Conservation (phyloP, 2,113 vertebrate genomes). For the Perognathus longimembris region DNA sequence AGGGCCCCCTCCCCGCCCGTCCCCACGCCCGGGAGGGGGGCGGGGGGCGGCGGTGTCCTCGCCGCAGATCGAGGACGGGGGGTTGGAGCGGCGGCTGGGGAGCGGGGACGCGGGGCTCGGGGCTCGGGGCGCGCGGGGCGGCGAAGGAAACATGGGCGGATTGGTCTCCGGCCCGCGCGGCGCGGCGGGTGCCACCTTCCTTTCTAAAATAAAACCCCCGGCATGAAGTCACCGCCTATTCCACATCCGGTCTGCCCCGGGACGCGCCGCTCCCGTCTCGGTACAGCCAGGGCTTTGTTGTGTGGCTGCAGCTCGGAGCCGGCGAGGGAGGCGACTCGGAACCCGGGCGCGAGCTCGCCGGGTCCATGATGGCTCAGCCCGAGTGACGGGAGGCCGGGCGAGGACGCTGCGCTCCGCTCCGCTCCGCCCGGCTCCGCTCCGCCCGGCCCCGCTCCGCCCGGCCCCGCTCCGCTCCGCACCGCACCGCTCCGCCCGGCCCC, state of each 20-base stretch:
- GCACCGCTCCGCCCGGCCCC: constrained; percentile 87
- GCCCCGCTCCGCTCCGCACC: constrained; percentile 79
- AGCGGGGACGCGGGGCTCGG: constrained; percentile 92
- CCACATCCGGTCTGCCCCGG: constrained; percentile 93
- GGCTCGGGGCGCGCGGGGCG: constrained; percentile 87
- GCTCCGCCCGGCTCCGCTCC: constrained; percentile 35
- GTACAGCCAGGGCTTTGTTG: too few species aligned
- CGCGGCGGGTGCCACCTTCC: constrained; percentile 93
- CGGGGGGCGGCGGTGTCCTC: too few species aligned
- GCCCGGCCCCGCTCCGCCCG: constrained; percentile 67
- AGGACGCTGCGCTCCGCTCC: constrained; percentile 82
- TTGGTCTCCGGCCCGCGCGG: constrained; percentile 91
- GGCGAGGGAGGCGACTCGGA: too few species aligned
- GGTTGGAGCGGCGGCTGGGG: constrained; percentile 91
- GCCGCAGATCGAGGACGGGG: too few species aligned
- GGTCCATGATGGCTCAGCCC: constrained; percentile 91
- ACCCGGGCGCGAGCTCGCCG: constrained; percentile 86
- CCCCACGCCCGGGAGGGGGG: too few species aligned
- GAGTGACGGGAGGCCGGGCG: constrained; percentile 91
- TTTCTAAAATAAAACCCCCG: constrained; percentile 94
- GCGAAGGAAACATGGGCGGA: constrained; percentile 89
- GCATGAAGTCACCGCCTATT: constrained; percentile 94
- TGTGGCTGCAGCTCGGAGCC: constrained; percentile 83
- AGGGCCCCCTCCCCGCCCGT: too few species aligned
- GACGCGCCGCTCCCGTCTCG: constrained; percentile 91